Evolutionary conservation across 2,888 invertebrate species (phyloP).

Genomic region (Leptinotarsa peninsularis): DNA sequence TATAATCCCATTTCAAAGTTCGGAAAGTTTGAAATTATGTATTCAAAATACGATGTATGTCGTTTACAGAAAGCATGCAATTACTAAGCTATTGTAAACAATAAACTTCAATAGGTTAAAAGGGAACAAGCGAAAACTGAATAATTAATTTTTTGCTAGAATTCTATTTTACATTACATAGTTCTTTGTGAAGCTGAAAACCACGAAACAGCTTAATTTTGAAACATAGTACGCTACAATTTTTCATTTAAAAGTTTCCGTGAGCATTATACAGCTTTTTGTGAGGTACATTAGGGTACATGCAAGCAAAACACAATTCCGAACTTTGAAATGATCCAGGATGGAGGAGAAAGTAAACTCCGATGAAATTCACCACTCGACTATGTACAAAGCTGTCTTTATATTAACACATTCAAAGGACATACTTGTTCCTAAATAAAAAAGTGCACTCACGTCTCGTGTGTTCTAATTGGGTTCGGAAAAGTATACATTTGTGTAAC

Average conservation of each 20-base stretch:
- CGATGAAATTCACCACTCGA: background rate
- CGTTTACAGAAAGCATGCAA: too few relatives aligned
- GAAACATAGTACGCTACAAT: background rate
- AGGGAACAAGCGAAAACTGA: too few relatives aligned
- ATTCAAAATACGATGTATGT: too few relatives aligned
- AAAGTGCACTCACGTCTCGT: background rate
- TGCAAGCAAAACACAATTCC: background rate
- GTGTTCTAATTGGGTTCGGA: background rate
- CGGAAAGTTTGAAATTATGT: too few relatives aligned
- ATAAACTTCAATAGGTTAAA: too few relatives aligned
- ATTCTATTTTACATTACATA: too few relatives aligned
- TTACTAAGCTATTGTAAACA: too few relatives aligned
- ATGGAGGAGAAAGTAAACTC: background rate
- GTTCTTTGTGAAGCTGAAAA: background rate
- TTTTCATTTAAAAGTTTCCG: background rate
- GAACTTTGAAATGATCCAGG: background rate
- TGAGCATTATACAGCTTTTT: constrained; percentile 2
- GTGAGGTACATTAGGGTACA: background rate
- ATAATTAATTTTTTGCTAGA: too few relatives aligned
- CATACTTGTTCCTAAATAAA: background rate
- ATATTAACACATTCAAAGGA: background rate
- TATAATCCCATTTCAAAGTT: too few relatives aligned
- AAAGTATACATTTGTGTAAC: background rate
- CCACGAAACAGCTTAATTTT: background rate
- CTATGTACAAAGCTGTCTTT: background rate